phyloP scores from a whole-genome alignment of 2,113 vertebrate species.

The Corvus cornix region DNA sequence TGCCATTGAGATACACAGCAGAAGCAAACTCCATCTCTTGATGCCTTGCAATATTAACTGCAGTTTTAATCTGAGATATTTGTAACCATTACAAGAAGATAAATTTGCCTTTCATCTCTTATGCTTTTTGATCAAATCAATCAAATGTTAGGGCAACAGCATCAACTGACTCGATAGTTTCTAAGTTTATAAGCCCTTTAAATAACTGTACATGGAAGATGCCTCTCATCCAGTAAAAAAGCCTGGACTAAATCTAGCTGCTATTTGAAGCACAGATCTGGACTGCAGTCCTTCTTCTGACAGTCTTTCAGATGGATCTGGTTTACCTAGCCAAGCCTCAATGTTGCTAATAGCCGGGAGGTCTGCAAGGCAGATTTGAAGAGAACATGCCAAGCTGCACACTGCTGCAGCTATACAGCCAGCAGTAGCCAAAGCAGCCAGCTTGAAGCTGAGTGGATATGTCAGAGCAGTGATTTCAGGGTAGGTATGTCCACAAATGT shows the following conservation, averaged over 20 bases:
- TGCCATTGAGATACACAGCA: not conserved
- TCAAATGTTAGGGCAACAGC: not conserved
- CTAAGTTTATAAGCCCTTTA: not conserved
- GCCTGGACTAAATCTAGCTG: not conserved
- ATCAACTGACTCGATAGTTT: not conserved
- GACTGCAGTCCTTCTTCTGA: not conserved
- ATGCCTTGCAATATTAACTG: constrained; percentile 1
- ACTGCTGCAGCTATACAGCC: not conserved
- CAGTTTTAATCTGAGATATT: not conserved
- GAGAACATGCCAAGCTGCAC: not conserved
- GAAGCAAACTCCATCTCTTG: not conserved
- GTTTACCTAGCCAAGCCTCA: constrained; percentile 2
- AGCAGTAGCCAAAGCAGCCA: not conserved
- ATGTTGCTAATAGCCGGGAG: not conserved
- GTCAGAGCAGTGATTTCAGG: not conserved
- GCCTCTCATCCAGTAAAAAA: not conserved
- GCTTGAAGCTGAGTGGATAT: not conserved
- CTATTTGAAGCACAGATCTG: not conserved
- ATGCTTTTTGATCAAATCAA: not conserved
- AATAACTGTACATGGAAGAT: not conserved
- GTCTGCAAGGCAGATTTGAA: constrained; percentile 21
- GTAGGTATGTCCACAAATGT: not conserved
- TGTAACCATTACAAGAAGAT: not conserved
- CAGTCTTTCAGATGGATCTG: not conserved
- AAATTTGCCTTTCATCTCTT: not conserved